Conservation (phyloP, 2,797 vertebrate species). For the Percopsis omiscomaycus region DNA sequence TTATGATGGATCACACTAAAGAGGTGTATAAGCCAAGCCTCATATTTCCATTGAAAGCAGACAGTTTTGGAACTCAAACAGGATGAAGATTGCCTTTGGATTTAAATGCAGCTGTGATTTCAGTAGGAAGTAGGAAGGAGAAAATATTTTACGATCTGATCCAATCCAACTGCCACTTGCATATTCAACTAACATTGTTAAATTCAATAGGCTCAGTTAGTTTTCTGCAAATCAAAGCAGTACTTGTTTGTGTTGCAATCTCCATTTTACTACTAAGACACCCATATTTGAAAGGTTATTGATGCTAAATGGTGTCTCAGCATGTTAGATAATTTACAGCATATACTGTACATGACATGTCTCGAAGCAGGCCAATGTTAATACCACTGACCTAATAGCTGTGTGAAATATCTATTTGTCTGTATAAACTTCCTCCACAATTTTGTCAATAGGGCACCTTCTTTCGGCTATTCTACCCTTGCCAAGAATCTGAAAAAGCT, state of each 20-base stretch:
- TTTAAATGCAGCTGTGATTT: not conserved
- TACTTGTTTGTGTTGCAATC: no score
- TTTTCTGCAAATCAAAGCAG: no score
- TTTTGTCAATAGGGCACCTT: conserved; percentile 82
- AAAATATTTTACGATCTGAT: not conserved
- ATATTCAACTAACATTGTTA: no score
- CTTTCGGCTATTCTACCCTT: conserved; percentile 91
- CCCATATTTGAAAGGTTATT: no score
- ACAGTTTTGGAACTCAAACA: not conserved
- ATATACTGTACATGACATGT: no score
- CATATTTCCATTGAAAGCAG: not conserved
- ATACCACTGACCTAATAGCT: not conserved
- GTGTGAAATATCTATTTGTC: not conserved
- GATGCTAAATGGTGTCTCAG: no score
- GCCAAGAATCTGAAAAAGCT: conserved; percentile 60
- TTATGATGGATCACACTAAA: conserved; percentile 86
- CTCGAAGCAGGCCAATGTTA: not conserved
- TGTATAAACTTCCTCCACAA: not conserved
- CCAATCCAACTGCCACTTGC: not conserved
- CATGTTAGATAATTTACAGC: no score
- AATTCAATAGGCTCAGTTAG: no score
- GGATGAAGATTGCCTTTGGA: not conserved
- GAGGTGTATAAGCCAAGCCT: conserved; percentile 71
- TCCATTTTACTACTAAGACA: no score
- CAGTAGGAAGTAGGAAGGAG: not conserved